Evolutionary conservation across 2,888 invertebrate genomes (phyloP).

Genomic region (Leptinotarsa rubiginosa): DNA sequence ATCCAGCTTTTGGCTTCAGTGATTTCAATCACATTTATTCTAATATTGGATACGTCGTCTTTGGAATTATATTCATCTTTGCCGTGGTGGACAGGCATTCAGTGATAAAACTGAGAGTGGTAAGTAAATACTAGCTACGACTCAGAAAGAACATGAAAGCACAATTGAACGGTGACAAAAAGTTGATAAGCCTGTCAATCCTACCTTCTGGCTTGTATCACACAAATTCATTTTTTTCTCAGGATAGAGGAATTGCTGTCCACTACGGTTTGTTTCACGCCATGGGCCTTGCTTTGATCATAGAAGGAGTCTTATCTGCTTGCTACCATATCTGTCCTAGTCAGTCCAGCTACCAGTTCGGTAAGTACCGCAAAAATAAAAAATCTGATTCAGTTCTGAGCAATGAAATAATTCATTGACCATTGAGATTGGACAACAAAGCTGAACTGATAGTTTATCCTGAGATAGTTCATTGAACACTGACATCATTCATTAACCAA

Average conservation of each 20-base stretch:
- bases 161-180: no score
- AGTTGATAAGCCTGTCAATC: no score
- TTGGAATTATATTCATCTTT: conserved; percentile 82
- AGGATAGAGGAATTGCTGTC: conserved; percentile 78
- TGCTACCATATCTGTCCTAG: conserved; percentile 93
- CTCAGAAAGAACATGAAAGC: no score
- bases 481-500: no score
- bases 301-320: conserved; percentile 88
- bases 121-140: conserved; percentile 42
- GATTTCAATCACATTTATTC: conserved; percentile 91
- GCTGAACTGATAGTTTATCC: no score
- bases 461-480: no score
- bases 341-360: conserved; percentile 91
- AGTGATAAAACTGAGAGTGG: conserved; percentile 52
- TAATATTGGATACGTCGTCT: conserved; percentile 83
- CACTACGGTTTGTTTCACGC: conserved; percentile 88
- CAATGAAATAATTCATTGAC: no score
- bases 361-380: conserved; percentile 67
- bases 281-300: conserved; percentile 85
- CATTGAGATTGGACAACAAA: no score
- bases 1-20: conserved; percentile 78
- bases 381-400: neutral
- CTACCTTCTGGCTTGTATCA: neutral
- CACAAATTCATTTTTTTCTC: conserved; percentile 36
- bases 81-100: conserved; percentile 73